Base-by-base conservation (phyloP, 2,888 invertebrate species). In the Scaeva pyrastri region DNA sequence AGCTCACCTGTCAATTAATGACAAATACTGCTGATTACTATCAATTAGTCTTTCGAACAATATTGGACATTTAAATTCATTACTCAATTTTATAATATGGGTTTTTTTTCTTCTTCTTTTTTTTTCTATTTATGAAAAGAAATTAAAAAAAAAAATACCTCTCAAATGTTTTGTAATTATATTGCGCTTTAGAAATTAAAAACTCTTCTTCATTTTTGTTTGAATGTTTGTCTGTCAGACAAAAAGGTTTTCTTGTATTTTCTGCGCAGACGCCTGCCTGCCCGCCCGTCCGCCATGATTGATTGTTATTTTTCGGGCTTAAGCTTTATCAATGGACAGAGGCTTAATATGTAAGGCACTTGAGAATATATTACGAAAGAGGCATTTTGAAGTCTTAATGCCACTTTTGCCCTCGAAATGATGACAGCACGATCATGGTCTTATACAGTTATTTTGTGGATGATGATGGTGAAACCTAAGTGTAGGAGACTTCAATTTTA, bases 1-100 rank as follows among this genome's bases (percentile, higher is more conserved):
- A 66, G 41, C 66, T 55, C 43, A 19, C 31, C 23, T 52, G 26
- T 16, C 64, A 43, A 43, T 58, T 62, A 81, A 81, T 81, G 76
- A 76, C 72, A 76, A 81, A 68, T 62, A 26, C 68, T 64, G 81
- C 81, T 85, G 72, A 81, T 85, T 76, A 43, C 72, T 62, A 77
- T 85, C 85, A 85, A 85, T 85, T 85, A 81, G 72, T 68, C 60
- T 72, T 81, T 76, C 39, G n/a, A 75, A 41, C 36, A 64, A 79
- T 43, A 71, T 85, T 50, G 76, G 62, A 76, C 72, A 64, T 81
- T 76, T 81, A 70, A 72, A 81, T 73, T 81, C 36, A 85, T 85
- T 60, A 73, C 52, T 66, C 66, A 62, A 73, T 68, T 68, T 23
- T 36, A 19, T 36, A 11, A 14, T 14, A 43, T 58, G 76, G 76